These are phyloP conservation scores for Clavelina lepadiformis DNA, from an alignment of 23 tunicate genomes.

Conservation along the genomic window DNA sequence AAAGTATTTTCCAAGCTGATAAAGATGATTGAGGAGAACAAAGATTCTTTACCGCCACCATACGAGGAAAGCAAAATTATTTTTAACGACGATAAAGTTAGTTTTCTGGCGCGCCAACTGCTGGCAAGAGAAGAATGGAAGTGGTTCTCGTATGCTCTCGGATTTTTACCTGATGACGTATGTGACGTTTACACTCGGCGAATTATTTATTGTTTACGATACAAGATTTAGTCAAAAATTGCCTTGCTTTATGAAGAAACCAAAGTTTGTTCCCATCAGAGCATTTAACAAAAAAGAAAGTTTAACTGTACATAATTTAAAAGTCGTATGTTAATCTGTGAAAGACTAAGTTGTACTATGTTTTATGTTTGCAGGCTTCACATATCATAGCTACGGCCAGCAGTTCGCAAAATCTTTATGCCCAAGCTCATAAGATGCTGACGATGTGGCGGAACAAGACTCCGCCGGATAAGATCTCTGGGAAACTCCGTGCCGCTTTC, in stretches of 20 bases:
- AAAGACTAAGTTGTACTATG: too few relatives aligned
- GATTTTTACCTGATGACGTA: conserved; percentile 83
- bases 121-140: conserved; percentile 92
- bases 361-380: conserved; percentile 34
- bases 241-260: background rate
- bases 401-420: conserved; percentile 78
- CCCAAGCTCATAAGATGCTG: conserved; percentile 87
- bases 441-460: conserved; percentile 50
- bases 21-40: conserved; percentile 10
- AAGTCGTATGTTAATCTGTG: too few relatives aligned
- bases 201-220: background rate
- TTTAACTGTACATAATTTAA: too few relatives aligned
- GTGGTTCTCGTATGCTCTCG: conserved; percentile 81
- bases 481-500: conserved; percentile 51
- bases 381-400: conserved; percentile 91
- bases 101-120: conserved; percentile 76
- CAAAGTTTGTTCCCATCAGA: too few relatives aligned
- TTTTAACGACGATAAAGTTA: conserved; percentile 53
- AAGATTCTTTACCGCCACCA: conserved; percentile 32
- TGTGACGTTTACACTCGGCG: conserved; percentile 5
- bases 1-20: conserved; percentile 8
- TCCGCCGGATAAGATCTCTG: conserved; percentile 42
- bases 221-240: background rate
- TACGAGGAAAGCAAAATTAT: conserved; percentile 43
- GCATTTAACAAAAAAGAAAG: too few relatives aligned